Base-by-base conservation (phyloP, 2,113 vertebrate species). In the Centropus bengalensis region DNA sequence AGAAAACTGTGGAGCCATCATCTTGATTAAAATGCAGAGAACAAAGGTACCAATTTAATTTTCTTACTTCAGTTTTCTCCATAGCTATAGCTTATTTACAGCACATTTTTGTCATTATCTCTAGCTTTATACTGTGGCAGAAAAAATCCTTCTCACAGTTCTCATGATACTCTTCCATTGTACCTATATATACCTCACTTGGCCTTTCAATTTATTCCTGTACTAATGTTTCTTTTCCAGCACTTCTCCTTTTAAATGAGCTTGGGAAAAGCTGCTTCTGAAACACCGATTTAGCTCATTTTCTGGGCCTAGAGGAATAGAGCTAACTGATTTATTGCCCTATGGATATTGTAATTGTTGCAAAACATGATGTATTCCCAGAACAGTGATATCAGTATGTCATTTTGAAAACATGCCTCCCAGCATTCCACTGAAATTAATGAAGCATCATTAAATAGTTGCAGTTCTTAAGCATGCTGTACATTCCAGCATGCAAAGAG, bases 331-430 rank as follows among this genome's bases (percentile, higher is more conserved):
- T 96, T 92, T 92, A 94, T 91, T 94, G 87, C 89, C 82, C 89
- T 77, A 30, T 55, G 92, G 93, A 92, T 91, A 70, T 93, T 93
- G 92, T 93, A 96, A 95, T 91, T 87, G 89, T 94, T 93, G 71
- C 86, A 95, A 94, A 96, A 90, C 86, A 96, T 10, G 86, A 93
- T 93, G 94, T 92, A 96, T 93, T 96, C 96, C 94, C 95, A 94
- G 56, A 96, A 85, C 89, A 91, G 84, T 81, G 86, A 77, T 96
- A 94, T 51, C 69, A 91, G 86, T 73, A 77, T 87, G 94, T 87
- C 92, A 89, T 92, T 96, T 92, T 80, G 94, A 95, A 97, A 95
- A 94, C 82, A 86, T 68, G 91, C 82, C 88, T 97, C 71, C 86
- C 45, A 92, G 93, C 89, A 82, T 87, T 94, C 75, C 38, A 55